Evolutionary conservation across 2,797 vertebrate genomes (phyloP).

Genomic region (Pelodytes ibericus): DNA sequence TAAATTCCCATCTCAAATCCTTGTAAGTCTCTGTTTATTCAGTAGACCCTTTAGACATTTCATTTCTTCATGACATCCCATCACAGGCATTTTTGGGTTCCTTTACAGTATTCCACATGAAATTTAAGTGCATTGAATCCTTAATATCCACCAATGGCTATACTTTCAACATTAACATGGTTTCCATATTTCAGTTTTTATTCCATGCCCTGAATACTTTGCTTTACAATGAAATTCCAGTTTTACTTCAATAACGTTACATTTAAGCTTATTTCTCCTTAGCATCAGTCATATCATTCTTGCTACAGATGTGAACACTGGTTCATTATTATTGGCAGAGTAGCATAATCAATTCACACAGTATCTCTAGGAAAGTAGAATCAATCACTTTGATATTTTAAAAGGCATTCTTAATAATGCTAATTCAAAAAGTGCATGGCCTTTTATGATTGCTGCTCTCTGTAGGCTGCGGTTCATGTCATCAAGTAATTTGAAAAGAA

Average conservation of each 20-base stretch:
- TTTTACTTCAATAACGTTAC: slow-evolving; percentile 9
- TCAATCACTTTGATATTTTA: slow-evolving; percentile 50
- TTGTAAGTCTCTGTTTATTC: no score
- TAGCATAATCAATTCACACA: slow-evolving; percentile 36
- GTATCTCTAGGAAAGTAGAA: slow-evolving; percentile 27
- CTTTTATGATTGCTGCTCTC: slow-evolving; percentile 39
- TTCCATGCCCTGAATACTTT: background rate
- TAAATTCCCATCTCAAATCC: no score
- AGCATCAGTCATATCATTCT: background rate
- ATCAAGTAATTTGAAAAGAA: slow-evolving; percentile 38
- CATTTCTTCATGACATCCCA: no score
- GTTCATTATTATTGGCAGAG: slow-evolving; percentile 36
- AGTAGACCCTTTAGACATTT: no score
- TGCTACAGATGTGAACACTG: slow-evolving; percentile 1
- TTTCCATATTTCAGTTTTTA: background rate
- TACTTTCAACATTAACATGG: no score
- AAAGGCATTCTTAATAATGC: slow-evolving; percentile 41
- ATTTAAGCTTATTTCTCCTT: slow-evolving; percentile 17
- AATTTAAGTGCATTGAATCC: no score
- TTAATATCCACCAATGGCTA: no score
- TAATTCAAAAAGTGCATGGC: slow-evolving; percentile 36
- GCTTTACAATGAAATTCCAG: background rate
- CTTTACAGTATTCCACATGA: no score
- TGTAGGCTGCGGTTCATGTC: slow-evolving; percentile 27
- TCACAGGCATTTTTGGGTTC: no score